Base-by-base conservation (phyloP, 1,140 invertebrate genomes). In the Drosophila auraria region DNA sequence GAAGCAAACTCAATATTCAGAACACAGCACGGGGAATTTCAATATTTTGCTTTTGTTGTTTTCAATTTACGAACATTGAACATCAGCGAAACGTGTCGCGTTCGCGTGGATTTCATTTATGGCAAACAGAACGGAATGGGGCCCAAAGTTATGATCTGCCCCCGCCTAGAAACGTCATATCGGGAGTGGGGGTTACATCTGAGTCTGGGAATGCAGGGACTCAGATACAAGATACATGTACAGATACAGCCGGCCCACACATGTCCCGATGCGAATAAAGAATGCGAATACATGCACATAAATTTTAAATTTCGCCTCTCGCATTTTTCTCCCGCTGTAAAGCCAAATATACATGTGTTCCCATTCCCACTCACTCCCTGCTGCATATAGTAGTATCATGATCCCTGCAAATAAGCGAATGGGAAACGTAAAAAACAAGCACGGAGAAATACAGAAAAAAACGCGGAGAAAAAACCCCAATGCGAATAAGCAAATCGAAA, bases 401-500 rank as follows among this genome's bases (percentile, higher is more conserved):
- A 70, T 75, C 57, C 78, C 69, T 44, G 75, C 61, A 68, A 78
- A 75, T 74, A 78, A 74, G 60, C 66, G 53, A 87, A 87, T 87
- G 76, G 53, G 50, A 58, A 70, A 72, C 72, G 78, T 77, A 83
- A 74, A 74, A 74, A 74, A 73, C 70, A 33, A 73, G 45, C 50
- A 68, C 27, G 20, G 36, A 38, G 38, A 60, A 20, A 30, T 49
- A 58, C 33, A 50, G 56, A 76, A 69, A 53, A 64, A 64, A 68
- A 70, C 62, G 7, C 36, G 14, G 33, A 70, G 71, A 73, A 79
- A 72, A 27, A 68, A 27, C 47, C 66, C 70, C 45, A 73, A 59
- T 73, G 70, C 71, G 81, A 72, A 89, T 71, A 63, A 68, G 81
- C 81, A 79, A 89, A 89, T 90, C 81, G 84, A 81, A 89, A 80